Evolutionary conservation across 2,797 vertebrate species (phyloP).

Genomic region (Triplophysa yarkandensis): DNA sequence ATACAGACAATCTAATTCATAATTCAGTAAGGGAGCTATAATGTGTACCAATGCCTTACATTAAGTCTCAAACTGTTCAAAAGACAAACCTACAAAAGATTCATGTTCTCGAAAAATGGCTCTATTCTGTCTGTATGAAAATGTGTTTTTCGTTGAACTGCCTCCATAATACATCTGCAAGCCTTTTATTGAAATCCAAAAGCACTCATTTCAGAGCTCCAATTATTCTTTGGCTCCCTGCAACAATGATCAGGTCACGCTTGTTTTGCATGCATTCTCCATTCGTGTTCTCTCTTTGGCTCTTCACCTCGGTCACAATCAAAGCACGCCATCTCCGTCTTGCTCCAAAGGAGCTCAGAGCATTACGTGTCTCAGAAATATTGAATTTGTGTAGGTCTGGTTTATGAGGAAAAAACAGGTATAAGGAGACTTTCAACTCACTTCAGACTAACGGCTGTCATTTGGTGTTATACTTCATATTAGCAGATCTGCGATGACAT

Average conservation of each 20-base stretch:
- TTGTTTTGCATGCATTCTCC: not conserved
- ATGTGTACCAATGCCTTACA: not conserved
- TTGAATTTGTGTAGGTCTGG: not conserved
- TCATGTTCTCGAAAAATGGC: slow-evolving; percentile 13
- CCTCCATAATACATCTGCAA: not conserved
- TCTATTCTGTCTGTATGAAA: slow-evolving; percentile 19
- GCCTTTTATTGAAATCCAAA: slow-evolving; percentile 5
- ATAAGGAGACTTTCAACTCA: not conserved
- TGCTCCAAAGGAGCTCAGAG: not conserved
- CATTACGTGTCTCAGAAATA: slow-evolving; percentile 22
- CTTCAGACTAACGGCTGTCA: not conserved
- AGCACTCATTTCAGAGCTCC: not conserved
- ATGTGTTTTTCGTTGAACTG: slow-evolving; percentile 20
- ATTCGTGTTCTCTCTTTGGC: slow-evolving; percentile 9
- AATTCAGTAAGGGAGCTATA: slow-evolving; percentile 4
- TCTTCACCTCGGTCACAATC: slow-evolving; percentile 5
- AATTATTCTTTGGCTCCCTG: not conserved
- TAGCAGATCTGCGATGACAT: too few species aligned
- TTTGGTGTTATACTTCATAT: not conserved
- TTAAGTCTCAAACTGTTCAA: not conserved
- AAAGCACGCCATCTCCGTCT: not conserved
- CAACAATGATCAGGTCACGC: slow-evolving; percentile 8
- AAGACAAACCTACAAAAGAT: slow-evolving; percentile 13
- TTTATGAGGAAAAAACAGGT: slow-evolving; percentile 18
- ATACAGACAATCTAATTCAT: slow-evolving; percentile 22